Evolutionary conservation across 2,888 invertebrate genomes (phyloP).

Genomic region (Temnothorax ravouxi): DNA sequence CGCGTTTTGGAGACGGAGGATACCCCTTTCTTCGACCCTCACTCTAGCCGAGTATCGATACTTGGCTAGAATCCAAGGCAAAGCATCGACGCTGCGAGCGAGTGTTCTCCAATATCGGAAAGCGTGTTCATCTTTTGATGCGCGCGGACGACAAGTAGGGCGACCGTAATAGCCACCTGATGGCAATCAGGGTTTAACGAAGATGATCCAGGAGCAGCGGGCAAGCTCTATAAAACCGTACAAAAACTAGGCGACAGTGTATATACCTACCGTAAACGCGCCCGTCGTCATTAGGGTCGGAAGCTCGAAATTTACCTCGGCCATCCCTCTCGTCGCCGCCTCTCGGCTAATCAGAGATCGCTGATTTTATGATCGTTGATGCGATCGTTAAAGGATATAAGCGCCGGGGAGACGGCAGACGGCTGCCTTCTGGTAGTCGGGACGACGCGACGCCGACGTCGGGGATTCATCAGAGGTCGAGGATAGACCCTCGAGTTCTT

Average conservation of each 20-base stretch:
- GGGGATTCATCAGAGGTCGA: slow-evolving; percentile 28
- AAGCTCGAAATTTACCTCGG: slow-evolving; percentile 69
- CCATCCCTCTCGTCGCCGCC: slow-evolving; percentile 48
- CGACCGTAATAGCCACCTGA: slow-evolving; percentile 34
- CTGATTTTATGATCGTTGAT: slow-evolving; percentile 72
- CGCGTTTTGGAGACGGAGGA: not conserved
- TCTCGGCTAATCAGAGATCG: slow-evolving; percentile 76
- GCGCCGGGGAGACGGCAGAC: slow-evolving; percentile 30
- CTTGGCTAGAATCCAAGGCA: not conserved
- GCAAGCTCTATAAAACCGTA: slow-evolving; percentile 57
- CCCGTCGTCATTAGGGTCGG: slow-evolving; percentile 77
- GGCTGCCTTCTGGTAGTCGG: slow-evolving; percentile 36
- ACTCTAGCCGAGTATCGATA: not conserved
- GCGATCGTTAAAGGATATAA: slow-evolving; percentile 66
- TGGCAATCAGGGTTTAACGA: slow-evolving; percentile 77
- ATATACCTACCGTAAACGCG: slow-evolving; percentile 73
- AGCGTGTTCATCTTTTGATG: not conserved
- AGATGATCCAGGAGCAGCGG: slow-evolving; percentile 49
- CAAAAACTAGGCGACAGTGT: slow-evolving; percentile 63
- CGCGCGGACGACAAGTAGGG: slow-evolving; percentile 22
- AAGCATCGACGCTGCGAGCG: not conserved
- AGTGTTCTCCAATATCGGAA: not conserved
- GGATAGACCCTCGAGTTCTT: not conserved
- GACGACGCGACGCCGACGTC: slow-evolving; percentile 22
- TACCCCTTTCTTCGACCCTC: not conserved